phyloP scores from a whole-genome alignment of 1,140 invertebrate genomes.

The Frieseomelitta varia region DNA sequence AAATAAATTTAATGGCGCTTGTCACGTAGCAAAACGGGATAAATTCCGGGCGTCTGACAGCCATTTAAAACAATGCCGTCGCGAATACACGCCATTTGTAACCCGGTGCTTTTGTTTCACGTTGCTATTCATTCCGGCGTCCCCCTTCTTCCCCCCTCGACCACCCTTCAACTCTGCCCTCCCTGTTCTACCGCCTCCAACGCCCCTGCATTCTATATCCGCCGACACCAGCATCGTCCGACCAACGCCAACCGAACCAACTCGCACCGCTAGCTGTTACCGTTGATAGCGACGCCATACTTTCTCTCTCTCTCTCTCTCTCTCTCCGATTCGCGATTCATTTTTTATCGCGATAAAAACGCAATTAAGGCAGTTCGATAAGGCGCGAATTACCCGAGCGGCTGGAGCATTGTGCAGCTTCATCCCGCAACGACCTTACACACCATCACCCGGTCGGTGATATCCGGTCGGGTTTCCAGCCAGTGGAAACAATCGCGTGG shows the following conservation, averaged over 20 bases:
- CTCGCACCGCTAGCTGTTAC: neutral
- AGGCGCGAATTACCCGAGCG: slow-evolving; percentile 67
- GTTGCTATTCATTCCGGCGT: slow-evolving; percentile 77
- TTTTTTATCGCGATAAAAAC: slow-evolving; percentile 80
- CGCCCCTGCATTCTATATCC: slow-evolving; percentile 61
- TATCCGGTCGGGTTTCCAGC: neutral
- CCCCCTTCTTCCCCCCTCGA: slow-evolving; percentile 40
- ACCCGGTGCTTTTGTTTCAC: slow-evolving; percentile 79
- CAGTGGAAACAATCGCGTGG: slow-evolving; percentile 50
- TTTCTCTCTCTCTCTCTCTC: too few relatives aligned
- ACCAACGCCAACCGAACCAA: slow-evolving; percentile 48
- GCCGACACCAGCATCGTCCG: slow-evolving; percentile 59
- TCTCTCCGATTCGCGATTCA: slow-evolving; percentile 71
- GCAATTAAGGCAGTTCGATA: slow-evolving; percentile 77
- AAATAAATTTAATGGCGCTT: slow-evolving; percentile 81
- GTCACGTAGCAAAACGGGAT: slow-evolving; percentile 81
- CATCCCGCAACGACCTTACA: slow-evolving; percentile 44
- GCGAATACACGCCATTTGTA: slow-evolving; percentile 82
- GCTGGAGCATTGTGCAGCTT: slow-evolving; percentile 44
- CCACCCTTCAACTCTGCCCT: neutral
- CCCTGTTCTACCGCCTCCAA: slow-evolving; percentile 46
- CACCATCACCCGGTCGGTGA: neutral
- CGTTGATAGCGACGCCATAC: slow-evolving; percentile 62
- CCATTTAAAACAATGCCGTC: slow-evolving; percentile 82
- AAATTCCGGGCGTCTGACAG: slow-evolving; percentile 80